These are phyloP conservation scores for Sus cebifrons DNA, from an alignment of 2,797 vertebrate genomes.

Conservation along the genomic window DNA sequence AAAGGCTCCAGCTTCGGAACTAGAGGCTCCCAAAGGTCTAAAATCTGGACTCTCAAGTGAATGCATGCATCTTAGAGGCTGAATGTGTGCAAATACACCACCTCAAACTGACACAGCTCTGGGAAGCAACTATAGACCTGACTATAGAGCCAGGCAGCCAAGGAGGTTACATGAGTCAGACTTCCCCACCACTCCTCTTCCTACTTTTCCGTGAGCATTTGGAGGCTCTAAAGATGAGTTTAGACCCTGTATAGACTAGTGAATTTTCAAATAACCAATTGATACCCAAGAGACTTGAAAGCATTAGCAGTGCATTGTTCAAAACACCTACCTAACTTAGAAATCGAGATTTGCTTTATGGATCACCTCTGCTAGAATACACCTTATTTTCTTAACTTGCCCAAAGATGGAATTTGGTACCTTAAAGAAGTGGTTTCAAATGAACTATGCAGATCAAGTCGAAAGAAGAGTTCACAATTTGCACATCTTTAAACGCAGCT, in stretches of 20 bases:
- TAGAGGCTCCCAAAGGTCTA: background rate
- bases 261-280: background rate
- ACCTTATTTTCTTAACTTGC: constrained; percentile 50
- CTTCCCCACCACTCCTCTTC: background rate
- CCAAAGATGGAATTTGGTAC: background rate
- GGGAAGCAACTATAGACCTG: background rate
- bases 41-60: background rate
- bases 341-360: background rate
- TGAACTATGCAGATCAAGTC: constrained; percentile 61
- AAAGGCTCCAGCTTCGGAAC: background rate
- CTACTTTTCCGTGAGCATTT: background rate
- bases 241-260: background rate
- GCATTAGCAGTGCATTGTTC: background rate
- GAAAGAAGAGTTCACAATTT: constrained; percentile 70
- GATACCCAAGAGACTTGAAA: background rate
- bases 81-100: background rate
- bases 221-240: background rate
- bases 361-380: background rate
- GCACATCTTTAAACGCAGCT: constrained; percentile 75
- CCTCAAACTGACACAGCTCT: background rate
- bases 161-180: background rate
- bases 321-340: background rate
- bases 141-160: background rate
- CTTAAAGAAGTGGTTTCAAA: constrained; percentile 66
- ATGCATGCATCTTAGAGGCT: constrained; percentile 19